Evolutionary conservation across 2,113 vertebrate species (phyloP).

Genomic region (Zosterops japonicus): DNA sequence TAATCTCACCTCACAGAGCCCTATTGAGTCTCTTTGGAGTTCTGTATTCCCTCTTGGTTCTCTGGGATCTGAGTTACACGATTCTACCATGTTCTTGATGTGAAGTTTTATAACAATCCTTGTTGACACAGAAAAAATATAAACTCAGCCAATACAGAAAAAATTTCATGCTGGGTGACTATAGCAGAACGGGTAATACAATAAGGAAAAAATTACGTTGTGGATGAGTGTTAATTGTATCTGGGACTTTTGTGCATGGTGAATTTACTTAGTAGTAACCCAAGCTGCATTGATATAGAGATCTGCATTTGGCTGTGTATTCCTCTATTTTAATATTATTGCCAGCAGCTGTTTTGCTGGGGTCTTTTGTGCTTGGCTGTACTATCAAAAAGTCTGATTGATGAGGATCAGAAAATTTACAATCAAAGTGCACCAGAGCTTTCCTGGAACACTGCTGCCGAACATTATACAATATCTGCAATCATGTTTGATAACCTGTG

Average conservation of each 20-base stretch:
- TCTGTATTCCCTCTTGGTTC: background rate
- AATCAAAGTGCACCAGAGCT: background rate
- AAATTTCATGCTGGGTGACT: background rate
- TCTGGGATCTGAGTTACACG: background rate
- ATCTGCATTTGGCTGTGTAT: background rate
- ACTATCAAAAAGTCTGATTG: background rate
- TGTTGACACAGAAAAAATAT: background rate
- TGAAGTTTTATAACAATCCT: background rate
- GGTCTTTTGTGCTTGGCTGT: background rate
- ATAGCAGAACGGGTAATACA: background rate
- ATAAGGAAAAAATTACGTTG: background rate
- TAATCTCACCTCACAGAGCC: background rate
- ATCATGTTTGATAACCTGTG: background rate
- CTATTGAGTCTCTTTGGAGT: background rate
- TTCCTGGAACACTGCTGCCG: background rate
- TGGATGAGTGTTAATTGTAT: background rate
- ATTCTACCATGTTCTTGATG: background rate
- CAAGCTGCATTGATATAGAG: background rate
- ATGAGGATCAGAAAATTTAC: background rate
- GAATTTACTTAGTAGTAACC: background rate
- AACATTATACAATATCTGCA: background rate
- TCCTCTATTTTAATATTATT: background rate
- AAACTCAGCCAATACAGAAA: background rate
- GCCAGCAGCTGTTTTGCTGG: background rate
- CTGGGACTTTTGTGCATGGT: background rate